These are phyloP conservation scores for Halocaridina rubra DNA, from an alignment of 2,888 invertebrate genomes.

Conservation along the genomic window DNA sequence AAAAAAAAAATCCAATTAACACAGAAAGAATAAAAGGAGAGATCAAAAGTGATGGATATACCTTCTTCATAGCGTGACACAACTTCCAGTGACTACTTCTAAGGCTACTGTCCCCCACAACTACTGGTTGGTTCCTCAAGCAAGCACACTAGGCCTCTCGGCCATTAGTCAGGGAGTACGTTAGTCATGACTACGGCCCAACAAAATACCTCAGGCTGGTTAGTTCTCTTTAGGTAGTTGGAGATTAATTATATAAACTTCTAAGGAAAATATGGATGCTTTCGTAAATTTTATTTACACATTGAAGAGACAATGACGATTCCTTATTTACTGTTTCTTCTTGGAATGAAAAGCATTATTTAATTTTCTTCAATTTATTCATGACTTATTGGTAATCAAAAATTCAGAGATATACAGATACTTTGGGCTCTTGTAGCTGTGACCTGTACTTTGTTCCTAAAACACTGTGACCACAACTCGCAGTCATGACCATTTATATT, in stretches of 20 bases:
- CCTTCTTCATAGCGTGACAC: background rate
- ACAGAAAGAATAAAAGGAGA: background rate
- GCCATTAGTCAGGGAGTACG: constrained; percentile 53
- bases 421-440: constrained; percentile 58
- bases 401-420: constrained; percentile 56
- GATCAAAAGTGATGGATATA: background rate
- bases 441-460: constrained; percentile 45
- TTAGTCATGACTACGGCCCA: constrained; percentile 59
- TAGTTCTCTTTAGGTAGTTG: constrained; percentile 33
- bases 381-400: constrained; percentile 43
- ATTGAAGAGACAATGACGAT: background rate
- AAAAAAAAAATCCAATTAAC: too few species aligned
- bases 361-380: constrained; percentile 54
- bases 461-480: too few species aligned
- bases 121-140: constrained; percentile 55
- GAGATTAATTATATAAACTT: constrained; percentile 4
- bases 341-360: constrained; percentile 53
- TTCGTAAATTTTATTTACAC: background rate
- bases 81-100: constrained; percentile 4
- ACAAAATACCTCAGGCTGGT: constrained; percentile 44
- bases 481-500: too few species aligned
- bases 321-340: constrained; percentile 35
- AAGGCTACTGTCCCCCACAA: constrained; percentile 53
- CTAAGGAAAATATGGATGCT: constrained; percentile 6
- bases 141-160: constrained; percentile 34